phyloP scores from a whole-genome alignment of 1,140 invertebrate species.

The Drosophila quadrilineata region DNA sequence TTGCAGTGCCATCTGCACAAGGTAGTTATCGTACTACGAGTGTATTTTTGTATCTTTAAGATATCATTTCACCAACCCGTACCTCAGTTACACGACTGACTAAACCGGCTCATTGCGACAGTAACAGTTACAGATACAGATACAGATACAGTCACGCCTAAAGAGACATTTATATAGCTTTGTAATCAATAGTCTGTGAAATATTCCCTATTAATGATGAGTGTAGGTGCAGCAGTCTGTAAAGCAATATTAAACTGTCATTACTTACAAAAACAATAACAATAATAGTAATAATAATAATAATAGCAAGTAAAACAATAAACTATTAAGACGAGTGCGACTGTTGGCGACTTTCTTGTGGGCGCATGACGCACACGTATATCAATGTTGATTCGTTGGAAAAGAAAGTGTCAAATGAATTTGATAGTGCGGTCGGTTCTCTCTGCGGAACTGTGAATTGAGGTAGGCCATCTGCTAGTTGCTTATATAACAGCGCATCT shows the following conservation, averaged over 20 bases:
- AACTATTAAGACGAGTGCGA: too few relatives aligned
- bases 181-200: conserved; percentile 35
- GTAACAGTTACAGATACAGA: conserved; percentile 12
- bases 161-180: too few relatives aligned
- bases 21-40: conserved; percentile 11
- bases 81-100: conserved; percentile 53
- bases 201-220: conserved; percentile 34
- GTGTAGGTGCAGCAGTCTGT: conserved; percentile 18
- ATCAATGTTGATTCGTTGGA: conserved; percentile 29
- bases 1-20: too few relatives aligned
- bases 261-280: not conserved
- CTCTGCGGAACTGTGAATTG: conserved; percentile 37
- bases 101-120: conserved; percentile 27
- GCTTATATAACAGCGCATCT: conserved; percentile 54
- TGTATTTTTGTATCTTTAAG: conserved; percentile 23
- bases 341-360: conserved; percentile 48
- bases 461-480: conserved; percentile 60
- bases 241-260: conserved; percentile 29
- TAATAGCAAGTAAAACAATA: not conserved
- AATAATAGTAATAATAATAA: not conserved
- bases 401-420: conserved; percentile 67
- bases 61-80: conserved; percentile 58
- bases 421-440: conserved; percentile 12
- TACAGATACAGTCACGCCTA: conserved; percentile 32
- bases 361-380: conserved; percentile 36